phyloP scores from a whole-genome alignment of 2,888 invertebrate species.

The Leptopilina drosophilae region DNA sequence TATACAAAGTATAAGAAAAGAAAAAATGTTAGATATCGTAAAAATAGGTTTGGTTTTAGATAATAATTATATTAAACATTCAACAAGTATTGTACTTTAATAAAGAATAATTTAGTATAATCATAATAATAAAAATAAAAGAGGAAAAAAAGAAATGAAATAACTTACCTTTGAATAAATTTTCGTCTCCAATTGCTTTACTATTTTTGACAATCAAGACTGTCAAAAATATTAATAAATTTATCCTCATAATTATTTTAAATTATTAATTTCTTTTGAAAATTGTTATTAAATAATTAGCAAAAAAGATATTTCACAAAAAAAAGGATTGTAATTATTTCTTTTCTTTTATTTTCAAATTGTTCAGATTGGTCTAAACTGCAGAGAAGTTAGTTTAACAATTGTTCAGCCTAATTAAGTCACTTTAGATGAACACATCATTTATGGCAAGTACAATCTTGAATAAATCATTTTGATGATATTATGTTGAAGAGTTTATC shows the following conservation, averaged over 20 bases:
- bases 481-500: slow-evolving; percentile 1
- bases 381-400: not conserved
- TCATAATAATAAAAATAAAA: no score
- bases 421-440: slow-evolving; percentile 20
- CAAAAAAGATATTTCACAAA: no score
- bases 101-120: no score
- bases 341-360: not conserved
- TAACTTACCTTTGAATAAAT: slow-evolving; percentile 6
- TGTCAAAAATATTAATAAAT: not conserved
- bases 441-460: slow-evolving; percentile 1
- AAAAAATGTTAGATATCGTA: no score
- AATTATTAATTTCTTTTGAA: not conserved
- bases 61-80: no score
- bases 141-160: not conserved
- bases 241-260: slow-evolving; percentile 3
- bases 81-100: no score
- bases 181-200: not conserved
- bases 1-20: no score
- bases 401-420: not conserved
- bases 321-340: not conserved
- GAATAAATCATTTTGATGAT: slow-evolving; percentile 20
- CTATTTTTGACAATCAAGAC: not conserved
- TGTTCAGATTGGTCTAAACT: not conserved
- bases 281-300: not conserved
- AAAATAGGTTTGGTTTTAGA: no score